Base-by-base conservation (phyloP, 1,140 invertebrate genomes). In the Bombyx mori region DNA sequence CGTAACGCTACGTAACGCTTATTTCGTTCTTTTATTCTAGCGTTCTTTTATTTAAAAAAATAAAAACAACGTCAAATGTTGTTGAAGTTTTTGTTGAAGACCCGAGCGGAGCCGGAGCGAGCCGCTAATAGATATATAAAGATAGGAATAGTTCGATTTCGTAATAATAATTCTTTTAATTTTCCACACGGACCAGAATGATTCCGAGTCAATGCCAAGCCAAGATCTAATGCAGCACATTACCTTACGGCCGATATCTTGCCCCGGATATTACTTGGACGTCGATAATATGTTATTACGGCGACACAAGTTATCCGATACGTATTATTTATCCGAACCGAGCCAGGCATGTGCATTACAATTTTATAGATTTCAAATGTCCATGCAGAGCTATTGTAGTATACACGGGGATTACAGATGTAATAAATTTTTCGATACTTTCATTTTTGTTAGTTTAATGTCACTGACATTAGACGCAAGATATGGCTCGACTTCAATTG, bases 231-330 rank as follows among this genome's bases (percentile, higher is more conserved):
- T 22, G 22, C 9, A 49, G 48, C n/a, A 12, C 12, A 12, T 47
- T 47, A 22, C 53, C 44, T 54, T 69, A 61, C 44, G 10, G 58
- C 26, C 26, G 26, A 35, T 35, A 5, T 1, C 26, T 35, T 35
- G 26, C 26, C 26, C 26, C 26, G 26, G 26, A 35, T 35, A 35
- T 35, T 35, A 35, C 26, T 35, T 35, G 26, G 26, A 35, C 26
- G 26, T 35, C 26, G 77, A 80, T 81, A 76, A 78, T 78, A 80
- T 76, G 76, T 82, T 82, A 81, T 80, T 81, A 79, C 78, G 69
- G 68, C 67, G 75, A 75, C 73, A 72, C 69, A 75, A 74, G 56
- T 73, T 81, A 79, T 79, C 80, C 75, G 77, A 78, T 77, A 66
- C 60, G 70, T 72, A 77, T 79, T 77, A 79, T 82, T 84, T 84